phyloP scores from a whole-genome alignment of 2,888 invertebrate species.

The Brachyptera putata region DNA sequence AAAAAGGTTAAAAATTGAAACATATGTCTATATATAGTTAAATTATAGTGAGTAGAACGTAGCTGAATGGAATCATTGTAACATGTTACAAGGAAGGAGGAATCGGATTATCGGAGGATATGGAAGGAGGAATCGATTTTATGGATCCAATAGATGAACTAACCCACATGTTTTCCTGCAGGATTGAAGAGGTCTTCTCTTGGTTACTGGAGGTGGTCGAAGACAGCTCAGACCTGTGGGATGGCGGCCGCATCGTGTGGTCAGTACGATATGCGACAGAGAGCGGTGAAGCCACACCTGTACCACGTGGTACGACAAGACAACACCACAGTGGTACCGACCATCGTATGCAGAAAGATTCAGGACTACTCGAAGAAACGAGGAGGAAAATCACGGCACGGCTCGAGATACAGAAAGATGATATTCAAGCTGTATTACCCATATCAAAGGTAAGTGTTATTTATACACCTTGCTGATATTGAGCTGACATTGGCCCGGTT shows the following conservation, averaged over 20 bases:
- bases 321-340: conserved; percentile 2
- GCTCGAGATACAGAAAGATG: conserved; percentile 87
- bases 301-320: background rate
- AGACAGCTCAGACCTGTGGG: conserved; percentile 70
- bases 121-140: too few relatives aligned
- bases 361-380: conserved; percentile 42
- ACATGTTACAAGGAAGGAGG: too few relatives aligned
- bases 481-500: too few relatives aligned
- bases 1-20: too few relatives aligned
- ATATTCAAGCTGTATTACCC: conserved; percentile 88
- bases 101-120: too few relatives aligned
- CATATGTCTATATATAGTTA: too few relatives aligned
- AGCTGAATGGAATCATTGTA: too few relatives aligned
- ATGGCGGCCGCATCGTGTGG: conserved; percentile 84
- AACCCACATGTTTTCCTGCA: too few relatives aligned
- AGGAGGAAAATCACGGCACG: conserved; percentile 69
- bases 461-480: too few relatives aligned
- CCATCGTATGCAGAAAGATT: conserved; percentile 50
- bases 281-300: conserved; percentile 20
- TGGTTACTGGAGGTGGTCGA: conserved; percentile 88
- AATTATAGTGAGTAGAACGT: too few relatives aligned
- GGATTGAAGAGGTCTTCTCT: conserved; percentile 76
- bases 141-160: too few relatives aligned
- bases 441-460: conserved; percentile 74
- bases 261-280: conserved; percentile 64